Conservation (phyloP, 2,797 vertebrate species). For the Scyliorhinus canicula region DNA sequence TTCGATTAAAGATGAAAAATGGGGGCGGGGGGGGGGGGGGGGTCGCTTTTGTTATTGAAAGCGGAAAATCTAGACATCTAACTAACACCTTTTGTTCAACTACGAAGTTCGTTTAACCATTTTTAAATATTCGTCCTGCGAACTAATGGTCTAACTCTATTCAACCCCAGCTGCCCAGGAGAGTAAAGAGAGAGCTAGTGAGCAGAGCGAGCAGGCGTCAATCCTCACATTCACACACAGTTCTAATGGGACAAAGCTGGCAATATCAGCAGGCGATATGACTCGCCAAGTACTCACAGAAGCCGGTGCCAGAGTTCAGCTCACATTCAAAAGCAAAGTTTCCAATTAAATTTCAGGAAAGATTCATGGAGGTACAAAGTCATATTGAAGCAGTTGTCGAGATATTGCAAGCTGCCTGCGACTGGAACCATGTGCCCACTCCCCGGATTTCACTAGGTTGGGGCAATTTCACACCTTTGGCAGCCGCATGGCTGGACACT, state of each 20-base stretch:
- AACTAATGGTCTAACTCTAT: background rate
- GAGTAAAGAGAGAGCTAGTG: background rate
- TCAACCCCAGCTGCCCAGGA: background rate
- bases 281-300: background rate
- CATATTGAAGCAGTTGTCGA: background rate
- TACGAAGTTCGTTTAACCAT: background rate
- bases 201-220: too few species aligned
- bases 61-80: background rate
- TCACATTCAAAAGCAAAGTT: background rate
- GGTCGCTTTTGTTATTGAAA: background rate
- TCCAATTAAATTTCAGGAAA: background rate
- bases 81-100: background rate
- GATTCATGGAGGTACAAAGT: background rate
- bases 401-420: too few species aligned
- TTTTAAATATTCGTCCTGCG: background rate
- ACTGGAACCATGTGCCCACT: background rate
- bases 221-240: background rate
- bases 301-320: background rate
- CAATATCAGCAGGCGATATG: background rate
- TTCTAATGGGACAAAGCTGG: background rate
- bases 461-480: background rate
- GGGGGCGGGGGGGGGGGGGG: background rate
- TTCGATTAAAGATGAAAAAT: slow-evolving; percentile 75
- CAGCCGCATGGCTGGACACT: background rate
- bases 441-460: background rate